Conservation (phyloP, 2,113 vertebrate species). For the Pelecanus crispus region DNA sequence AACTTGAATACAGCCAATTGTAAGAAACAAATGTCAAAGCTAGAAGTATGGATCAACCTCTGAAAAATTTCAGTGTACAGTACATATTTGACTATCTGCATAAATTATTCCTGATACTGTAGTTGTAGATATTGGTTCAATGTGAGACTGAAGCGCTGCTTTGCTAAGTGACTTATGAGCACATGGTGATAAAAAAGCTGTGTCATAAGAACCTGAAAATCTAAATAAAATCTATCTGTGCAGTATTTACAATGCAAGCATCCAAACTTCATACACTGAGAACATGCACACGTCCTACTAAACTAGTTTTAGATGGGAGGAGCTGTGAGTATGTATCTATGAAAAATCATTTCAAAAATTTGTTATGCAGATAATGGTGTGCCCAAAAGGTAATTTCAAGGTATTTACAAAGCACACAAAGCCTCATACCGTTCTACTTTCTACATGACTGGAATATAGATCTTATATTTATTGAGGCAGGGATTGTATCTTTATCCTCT, state of each 20-base stretch:
- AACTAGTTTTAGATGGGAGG: not conserved
- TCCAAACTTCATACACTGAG: not conserved
- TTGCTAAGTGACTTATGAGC: not conserved
- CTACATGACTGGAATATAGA: not conserved
- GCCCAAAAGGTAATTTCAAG: not conserved
- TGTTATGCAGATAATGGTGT: not conserved
- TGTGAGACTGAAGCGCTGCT: accelerated
- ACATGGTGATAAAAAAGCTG: not conserved
- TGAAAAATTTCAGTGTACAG: not conserved
- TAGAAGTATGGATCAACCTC: not conserved
- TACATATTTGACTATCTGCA: not conserved
- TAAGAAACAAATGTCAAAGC: not conserved
- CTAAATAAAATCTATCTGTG: not conserved
- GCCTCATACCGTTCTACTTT: not conserved
- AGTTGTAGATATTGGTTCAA: not conserved
- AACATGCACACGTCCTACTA: not conserved
- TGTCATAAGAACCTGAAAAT: not conserved
- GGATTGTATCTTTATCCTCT: not conserved
- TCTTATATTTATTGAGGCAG: not conserved
- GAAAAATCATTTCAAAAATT: not conserved
- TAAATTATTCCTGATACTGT: not conserved
- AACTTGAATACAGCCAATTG: not conserved
- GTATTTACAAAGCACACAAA: not conserved
- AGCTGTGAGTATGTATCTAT: not conserved
- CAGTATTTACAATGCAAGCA: not conserved